A percentile compares a stretch with the other conserved stretches of the same genome.
Conservation (phyloP, 2,797 vertebrate species). For the Acipenser transmontanus region DNA sequence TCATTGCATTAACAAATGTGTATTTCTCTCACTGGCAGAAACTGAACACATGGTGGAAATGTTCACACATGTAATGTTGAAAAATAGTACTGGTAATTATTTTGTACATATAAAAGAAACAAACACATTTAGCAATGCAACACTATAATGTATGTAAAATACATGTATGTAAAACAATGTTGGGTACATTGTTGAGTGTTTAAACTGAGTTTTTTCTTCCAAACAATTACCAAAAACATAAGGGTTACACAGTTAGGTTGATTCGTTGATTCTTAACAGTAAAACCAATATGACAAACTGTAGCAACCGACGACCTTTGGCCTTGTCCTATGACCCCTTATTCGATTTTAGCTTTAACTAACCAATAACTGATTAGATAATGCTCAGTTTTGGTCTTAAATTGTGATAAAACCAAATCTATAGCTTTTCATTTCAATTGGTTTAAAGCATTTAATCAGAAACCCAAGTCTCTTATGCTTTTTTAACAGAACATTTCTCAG, state of each 20-base stretch:
- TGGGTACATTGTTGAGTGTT: slow-evolving; percentile 3
- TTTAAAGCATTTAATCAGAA: slow-evolving; percentile 55
- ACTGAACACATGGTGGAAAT: neutral
- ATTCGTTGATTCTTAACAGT: slow-evolving; percentile 38
- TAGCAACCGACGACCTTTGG: slow-evolving; percentile 68
- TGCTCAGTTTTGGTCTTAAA: slow-evolving; percentile 41
- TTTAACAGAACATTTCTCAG: too few relatives aligned
- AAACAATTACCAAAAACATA: slow-evolving; percentile 33
- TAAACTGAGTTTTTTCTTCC: slow-evolving; percentile 23
- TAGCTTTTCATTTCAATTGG: slow-evolving; percentile 71
- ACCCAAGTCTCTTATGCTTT: slow-evolving; percentile 13
- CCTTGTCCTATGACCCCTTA: slow-evolving; percentile 65
- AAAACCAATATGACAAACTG: slow-evolving; percentile 67
- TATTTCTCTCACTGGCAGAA: neutral
- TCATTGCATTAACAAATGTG: slow-evolving; percentile 44
- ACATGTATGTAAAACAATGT: too few relatives aligned
- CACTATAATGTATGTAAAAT: too few relatives aligned
- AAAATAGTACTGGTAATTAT: too few relatives aligned
- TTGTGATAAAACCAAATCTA: slow-evolving; percentile 69
- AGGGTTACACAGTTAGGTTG: slow-evolving; percentile 41
- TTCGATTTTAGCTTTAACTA: slow-evolving; percentile 69
- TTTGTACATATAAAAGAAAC: too few relatives aligned
- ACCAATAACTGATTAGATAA: slow-evolving; percentile 73
- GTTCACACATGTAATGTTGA: too few relatives aligned
- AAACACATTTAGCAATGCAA: too few relatives aligned